A percentile compares a stretch with the other conserved stretches of the same genome.
Evolutionary conservation across 2,888 invertebrate genomes (phyloP).

Genomic region (Acrobeloides nanus): DNA sequence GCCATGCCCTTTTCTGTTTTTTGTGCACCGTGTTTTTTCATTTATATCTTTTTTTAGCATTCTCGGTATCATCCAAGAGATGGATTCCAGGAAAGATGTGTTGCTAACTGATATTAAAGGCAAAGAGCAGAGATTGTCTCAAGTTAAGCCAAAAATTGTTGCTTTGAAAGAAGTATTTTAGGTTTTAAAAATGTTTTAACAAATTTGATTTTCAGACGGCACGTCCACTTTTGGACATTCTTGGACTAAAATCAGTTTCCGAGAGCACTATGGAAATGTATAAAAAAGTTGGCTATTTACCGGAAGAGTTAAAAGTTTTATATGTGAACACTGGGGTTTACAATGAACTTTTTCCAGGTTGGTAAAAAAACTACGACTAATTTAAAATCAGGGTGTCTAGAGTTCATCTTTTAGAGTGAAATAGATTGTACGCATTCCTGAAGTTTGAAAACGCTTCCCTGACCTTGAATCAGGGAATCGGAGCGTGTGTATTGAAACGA

Average conservation of each 20-base stretch:
- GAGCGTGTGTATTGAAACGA: too few relatives aligned
- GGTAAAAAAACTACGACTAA: too few relatives aligned
- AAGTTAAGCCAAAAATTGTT: neutral
- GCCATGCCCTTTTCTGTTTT: too few relatives aligned
- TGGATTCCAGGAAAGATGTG: slow-evolving; percentile 1
- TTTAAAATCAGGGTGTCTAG: too few relatives aligned
- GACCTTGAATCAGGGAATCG: too few relatives aligned
- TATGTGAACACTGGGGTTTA: slow-evolving; percentile 7
- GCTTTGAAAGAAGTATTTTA: neutral
- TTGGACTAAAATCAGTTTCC: slow-evolving; percentile 10
- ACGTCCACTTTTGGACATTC: slow-evolving; percentile 12
- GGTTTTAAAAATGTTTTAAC: neutral
- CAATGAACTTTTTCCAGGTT: slow-evolving; percentile 15
- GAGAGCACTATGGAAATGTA: slow-evolving; percentile 6
- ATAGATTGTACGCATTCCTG: too few relatives aligned
- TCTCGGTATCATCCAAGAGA: neutral
- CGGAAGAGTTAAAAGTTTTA: slow-evolving; percentile 5
- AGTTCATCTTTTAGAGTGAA: too few relatives aligned
- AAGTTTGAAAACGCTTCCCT: too few relatives aligned
- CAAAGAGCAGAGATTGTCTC: neutral
- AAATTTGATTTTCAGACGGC: neutral
- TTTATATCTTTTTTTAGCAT: too few relatives aligned
- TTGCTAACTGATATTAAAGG: neutral
- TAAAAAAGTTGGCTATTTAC: slow-evolving; percentile 3
- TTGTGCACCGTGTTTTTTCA: too few relatives aligned